Base-by-base conservation (phyloP, 2,888 invertebrate genomes). In the Elysia crispata region DNA sequence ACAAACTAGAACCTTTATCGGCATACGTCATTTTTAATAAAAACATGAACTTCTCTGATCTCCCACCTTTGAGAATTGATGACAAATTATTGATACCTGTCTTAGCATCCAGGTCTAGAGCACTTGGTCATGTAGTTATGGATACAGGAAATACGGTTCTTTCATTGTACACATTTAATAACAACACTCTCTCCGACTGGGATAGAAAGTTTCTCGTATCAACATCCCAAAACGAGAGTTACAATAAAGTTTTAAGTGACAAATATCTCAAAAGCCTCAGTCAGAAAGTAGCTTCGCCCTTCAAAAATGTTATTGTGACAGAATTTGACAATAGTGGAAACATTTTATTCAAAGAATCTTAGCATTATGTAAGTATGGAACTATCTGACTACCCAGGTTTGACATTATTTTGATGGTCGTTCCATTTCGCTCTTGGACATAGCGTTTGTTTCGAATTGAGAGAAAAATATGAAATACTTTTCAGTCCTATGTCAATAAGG, bases 71-170 rank as follows among this genome's bases (percentile, higher is more conserved):
- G 18, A 74, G 67, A n/a, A 54, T 74, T 1, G 57, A 79, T 18
- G 79, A 79, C 41, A 62, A 66, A 18, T 54, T 25, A 13, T 28
- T 79, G 74, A 74, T 57, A 0, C 67, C 79, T 8, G 23, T 67
- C 20, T 20, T 79, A 11, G 50, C 67, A n/a, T 41, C 79, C 20
- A 64, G 79, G 23, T 79, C 79, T 15, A 28, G 50, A 50, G 41
- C 54, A n/a, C 33, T 79, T 11, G 57, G 67, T 1, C 74, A 79
- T 41, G 18, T 74, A 18, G 79, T 79, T 1, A 57, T 79, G 20
- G 67, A 74, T 13, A 54, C 67, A 8, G 67, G 54, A n/a, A 11
- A 31, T 13, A 79, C 79, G 1, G 31, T 74, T 0, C 25, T 33
- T 0, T n/a, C 67, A 8, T 23, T 74, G 30, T 50, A 79, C 41